Percentiles rank a stretch among this genome's conserved stretches.
These are phyloP conservation scores for Chamaetylas fuelleborni DNA, from an alignment of 2,113 vertebrate species.

Conservation along the genomic window DNA sequence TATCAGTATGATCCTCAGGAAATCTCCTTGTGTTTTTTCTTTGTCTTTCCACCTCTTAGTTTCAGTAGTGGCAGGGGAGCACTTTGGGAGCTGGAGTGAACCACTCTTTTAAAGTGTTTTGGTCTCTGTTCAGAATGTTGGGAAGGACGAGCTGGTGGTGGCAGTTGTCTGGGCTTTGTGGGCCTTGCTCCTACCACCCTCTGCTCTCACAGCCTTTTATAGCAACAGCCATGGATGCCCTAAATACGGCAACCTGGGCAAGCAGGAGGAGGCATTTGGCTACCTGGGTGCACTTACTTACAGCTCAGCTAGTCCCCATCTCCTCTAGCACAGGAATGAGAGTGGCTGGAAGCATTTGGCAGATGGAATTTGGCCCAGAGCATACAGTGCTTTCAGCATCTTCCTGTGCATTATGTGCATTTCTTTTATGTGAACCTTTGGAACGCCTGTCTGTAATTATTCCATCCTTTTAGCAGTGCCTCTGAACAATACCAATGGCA, in stretches of 20 bases:
- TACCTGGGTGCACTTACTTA: not conserved
- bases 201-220: not conserved
- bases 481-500: not conserved
- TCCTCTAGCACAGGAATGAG: not conserved
- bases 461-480: not conserved
- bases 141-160: not conserved
- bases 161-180: not conserved
- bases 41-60: not conserved
- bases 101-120: not conserved
- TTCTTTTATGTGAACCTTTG: not conserved
- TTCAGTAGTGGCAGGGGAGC: not conserved
- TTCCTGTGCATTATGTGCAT: not conserved
- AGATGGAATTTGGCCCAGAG: not conserved
- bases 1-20: not conserved
- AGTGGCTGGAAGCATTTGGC: not conserved
- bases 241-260: not conserved
- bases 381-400: not conserved
- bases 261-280: constrained; percentile 7
- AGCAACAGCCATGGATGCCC: not conserved
- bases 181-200: not conserved
- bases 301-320: not conserved
- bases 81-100: not conserved
- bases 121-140: not conserved
- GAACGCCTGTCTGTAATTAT: not conserved
- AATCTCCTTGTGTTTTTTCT: not conserved